A percentile compares a stretch with the other conserved stretches of the same genome.
These are phyloP conservation scores for Arenicola marina DNA, from an alignment of 2,888 invertebrate species.

Conservation along the genomic window DNA sequence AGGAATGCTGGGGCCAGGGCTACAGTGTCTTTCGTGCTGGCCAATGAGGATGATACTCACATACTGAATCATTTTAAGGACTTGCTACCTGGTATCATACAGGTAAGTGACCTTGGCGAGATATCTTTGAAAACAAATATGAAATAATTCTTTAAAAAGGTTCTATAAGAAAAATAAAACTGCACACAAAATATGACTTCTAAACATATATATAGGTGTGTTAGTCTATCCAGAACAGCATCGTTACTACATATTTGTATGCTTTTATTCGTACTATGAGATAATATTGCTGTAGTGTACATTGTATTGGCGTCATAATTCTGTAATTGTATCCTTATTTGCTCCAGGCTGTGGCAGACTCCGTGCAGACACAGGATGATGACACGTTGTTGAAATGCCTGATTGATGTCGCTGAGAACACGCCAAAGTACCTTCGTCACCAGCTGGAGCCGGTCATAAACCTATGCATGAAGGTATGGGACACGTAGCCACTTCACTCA, in stretches of 20 bases:
- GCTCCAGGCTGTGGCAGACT: conserved; percentile 74
- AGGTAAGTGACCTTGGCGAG: conserved; percentile 46
- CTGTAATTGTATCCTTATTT: no score
- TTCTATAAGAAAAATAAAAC: no score
- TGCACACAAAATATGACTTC: no score
- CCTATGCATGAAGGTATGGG: conserved; percentile 86
- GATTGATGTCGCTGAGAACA: conserved; percentile 90
- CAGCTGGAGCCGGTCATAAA: conserved; percentile 85
- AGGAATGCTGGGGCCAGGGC: conserved; percentile 66
- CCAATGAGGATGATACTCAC: conserved; percentile 90
- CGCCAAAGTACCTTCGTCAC: conserved; percentile 88
- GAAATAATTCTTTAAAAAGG: no score
- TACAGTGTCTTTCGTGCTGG: conserved; percentile 76
- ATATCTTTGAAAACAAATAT: no score
- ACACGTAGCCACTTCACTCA: no score
- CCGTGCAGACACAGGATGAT: conserved; percentile 79
- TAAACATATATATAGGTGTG: no score
- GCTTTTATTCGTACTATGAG: no score
- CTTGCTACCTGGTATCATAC: conserved; percentile 70
- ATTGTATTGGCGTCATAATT: no score
- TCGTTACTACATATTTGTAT: no score
- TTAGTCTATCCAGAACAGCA: no score
- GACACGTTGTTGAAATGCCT: conserved; percentile 83
- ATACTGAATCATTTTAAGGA: conserved; percentile 88
- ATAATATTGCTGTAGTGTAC: no score